These are phyloP conservation scores for Aricia agestis DNA, from an alignment of 1,140 invertebrate genomes.

Conservation along the genomic window DNA sequence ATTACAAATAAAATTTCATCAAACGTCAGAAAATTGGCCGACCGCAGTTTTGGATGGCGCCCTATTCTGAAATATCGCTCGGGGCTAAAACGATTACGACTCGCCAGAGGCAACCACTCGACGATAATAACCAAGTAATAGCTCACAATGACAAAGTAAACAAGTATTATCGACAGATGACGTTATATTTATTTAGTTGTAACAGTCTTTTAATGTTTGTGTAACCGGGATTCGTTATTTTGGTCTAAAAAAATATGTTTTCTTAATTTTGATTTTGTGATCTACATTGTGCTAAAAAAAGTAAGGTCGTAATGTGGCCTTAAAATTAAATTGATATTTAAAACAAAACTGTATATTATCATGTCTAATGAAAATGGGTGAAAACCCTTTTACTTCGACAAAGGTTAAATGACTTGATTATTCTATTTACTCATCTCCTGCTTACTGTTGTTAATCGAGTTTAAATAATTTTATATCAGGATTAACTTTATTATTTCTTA, in stretches of 20 bases:
- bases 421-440: too few species aligned
- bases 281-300: too few species aligned
- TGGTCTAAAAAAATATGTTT: background rate
- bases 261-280: too few species aligned
- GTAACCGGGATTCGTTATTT: background rate
- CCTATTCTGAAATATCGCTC: constrained; percentile 44
- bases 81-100: constrained; percentile 54
- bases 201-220: constrained; percentile 32
- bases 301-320: too few species aligned
- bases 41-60: constrained; percentile 13
- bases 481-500: too few species aligned
- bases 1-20: background rate
- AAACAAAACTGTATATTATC: too few species aligned
- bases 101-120: constrained; percentile 36
- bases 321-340: too few species aligned
- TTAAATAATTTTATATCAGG: too few species aligned
- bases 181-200: constrained; percentile 26
- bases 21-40: background rate
- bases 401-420: too few species aligned
- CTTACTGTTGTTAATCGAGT: too few species aligned
- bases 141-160: constrained; percentile 49
- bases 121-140: constrained; percentile 47
- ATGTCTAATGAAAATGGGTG: too few species aligned
- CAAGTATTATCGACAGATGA: constrained; percentile 54
- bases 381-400: too few species aligned